Evolutionary conservation across 2,797 vertebrate species (phyloP).

Genomic region (Typhlichthys eigenmanni): DNA sequence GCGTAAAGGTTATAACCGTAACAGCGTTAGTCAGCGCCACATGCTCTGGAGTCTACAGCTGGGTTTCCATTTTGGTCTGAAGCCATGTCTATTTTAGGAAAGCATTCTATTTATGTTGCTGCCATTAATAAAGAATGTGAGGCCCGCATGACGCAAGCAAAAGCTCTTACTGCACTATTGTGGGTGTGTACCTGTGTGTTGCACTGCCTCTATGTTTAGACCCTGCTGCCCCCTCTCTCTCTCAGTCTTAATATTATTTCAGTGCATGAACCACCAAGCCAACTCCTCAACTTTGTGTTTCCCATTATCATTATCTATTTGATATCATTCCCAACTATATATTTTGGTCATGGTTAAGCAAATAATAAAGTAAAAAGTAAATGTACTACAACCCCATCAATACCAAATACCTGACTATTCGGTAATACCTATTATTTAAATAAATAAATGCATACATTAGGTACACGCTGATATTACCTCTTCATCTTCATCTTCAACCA

Average conservation of each 20-base stretch:
- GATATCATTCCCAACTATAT: neutral
- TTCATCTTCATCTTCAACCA: conserved; percentile 74
- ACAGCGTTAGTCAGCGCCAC: neutral
- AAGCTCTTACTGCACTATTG: neutral
- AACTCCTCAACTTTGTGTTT: too few species aligned
- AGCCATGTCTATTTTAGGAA: neutral
- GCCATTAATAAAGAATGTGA: neutral
- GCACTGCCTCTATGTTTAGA: neutral
- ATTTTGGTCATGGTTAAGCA: too few species aligned
- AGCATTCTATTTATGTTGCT: neutral
- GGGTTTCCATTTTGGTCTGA: neutral
- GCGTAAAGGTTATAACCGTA: neutral
- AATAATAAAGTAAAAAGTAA: too few species aligned
- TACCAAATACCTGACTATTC: too few species aligned
- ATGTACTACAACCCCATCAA: too few species aligned
- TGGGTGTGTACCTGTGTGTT: neutral
- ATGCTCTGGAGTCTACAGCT: neutral
- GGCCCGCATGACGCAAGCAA: too few species aligned
- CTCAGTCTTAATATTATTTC: neutral
- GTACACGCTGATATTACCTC: conserved; percentile 58
- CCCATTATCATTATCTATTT: neutral
- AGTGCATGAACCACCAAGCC: neutral
- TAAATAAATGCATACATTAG: too few species aligned
- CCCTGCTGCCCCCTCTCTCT: neutral
- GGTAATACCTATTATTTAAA: too few species aligned